Conservation (phyloP, 37 sponge, comb jelly and placozoan species). For the Geodia barretti region DNA sequence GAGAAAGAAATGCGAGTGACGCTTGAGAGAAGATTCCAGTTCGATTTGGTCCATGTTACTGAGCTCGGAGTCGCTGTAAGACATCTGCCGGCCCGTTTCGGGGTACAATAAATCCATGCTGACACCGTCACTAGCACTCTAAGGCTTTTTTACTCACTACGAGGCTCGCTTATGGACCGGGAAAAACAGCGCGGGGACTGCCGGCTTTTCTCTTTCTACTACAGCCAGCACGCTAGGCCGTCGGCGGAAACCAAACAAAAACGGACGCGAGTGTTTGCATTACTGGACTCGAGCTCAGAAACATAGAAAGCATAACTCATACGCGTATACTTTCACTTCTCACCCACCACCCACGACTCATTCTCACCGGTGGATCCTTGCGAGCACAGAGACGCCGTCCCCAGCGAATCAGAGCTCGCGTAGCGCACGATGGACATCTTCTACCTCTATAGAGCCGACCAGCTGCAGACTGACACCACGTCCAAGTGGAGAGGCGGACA, state of each 20-base stretch:
- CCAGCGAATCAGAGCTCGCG: slow-evolving; percentile 5
- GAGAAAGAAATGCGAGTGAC: slow-evolving; percentile 33
- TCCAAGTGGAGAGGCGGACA: no score
- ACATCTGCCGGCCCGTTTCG: not conserved
- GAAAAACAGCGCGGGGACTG: no score
- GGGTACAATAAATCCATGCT: not conserved
- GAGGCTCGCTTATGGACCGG: not conserved
- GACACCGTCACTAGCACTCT: not conserved
- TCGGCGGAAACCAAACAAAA: not conserved
- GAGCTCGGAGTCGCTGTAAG: slow-evolving; percentile 55
- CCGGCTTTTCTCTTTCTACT: no score
- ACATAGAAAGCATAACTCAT: not conserved
- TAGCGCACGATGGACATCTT: slow-evolving; percentile 1
- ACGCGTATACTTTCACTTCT: not conserved
- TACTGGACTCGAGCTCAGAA: not conserved
- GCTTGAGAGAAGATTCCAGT: not conserved
- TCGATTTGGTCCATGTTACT: slow-evolving; percentile 15
- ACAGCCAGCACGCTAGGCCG: not conserved
- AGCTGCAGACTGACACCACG: no score
- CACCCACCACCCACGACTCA: not conserved
- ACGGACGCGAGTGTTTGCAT: not conserved
- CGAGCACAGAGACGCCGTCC: slow-evolving; percentile 3
- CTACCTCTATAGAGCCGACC: no score
- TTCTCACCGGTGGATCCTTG: not conserved
- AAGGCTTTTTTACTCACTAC: not conserved